Conservation (phyloP, 2,888 invertebrate genomes). For the Poecilobothrus nobilitatus region DNA sequence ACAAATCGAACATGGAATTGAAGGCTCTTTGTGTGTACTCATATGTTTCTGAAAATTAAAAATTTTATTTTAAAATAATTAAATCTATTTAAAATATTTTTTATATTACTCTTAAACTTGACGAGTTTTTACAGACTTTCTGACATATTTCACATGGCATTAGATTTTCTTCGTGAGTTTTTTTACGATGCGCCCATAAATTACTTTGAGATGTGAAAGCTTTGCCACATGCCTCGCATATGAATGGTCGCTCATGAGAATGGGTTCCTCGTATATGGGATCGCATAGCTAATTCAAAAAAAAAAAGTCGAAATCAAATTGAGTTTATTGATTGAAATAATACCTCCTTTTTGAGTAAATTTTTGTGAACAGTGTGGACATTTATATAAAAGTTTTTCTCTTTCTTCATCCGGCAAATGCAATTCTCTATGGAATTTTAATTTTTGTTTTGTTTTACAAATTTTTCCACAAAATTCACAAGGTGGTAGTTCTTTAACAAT, state of each 20-base stretch:
- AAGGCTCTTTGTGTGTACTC: not conserved
- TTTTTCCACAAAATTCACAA: slow-evolving; percentile 7
- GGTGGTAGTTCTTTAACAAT: not conserved
- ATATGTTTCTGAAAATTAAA: not conserved
- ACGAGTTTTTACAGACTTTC: not conserved
- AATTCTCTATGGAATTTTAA: slow-evolving; percentile 17
- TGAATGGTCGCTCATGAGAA: slow-evolving; percentile 31
- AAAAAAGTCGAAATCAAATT: too few species aligned
- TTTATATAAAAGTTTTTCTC: slow-evolving; percentile 18
- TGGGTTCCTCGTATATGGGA: slow-evolving; percentile 23
- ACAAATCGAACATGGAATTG: slow-evolving; percentile 30
- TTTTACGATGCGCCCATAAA: not conserved
- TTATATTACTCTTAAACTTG: not conserved
- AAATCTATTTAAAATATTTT: not conserved
- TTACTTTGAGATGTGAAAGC: slow-evolving; percentile 23
- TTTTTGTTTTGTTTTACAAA: slow-evolving; percentile 17
- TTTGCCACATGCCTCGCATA: slow-evolving; percentile 38
- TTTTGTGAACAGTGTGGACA: slow-evolving; percentile 21
- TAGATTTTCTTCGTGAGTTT: not conserved
- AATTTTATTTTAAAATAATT: not conserved
- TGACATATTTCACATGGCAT: not conserved
- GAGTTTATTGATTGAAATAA: too few species aligned
- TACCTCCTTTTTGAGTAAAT: not conserved
- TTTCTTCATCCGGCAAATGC: slow-evolving; percentile 20
- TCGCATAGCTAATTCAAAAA: not conserved